Evolutionary conservation across 2,888 invertebrate species (phyloP).

Genomic region (Coelinius sp.): DNA sequence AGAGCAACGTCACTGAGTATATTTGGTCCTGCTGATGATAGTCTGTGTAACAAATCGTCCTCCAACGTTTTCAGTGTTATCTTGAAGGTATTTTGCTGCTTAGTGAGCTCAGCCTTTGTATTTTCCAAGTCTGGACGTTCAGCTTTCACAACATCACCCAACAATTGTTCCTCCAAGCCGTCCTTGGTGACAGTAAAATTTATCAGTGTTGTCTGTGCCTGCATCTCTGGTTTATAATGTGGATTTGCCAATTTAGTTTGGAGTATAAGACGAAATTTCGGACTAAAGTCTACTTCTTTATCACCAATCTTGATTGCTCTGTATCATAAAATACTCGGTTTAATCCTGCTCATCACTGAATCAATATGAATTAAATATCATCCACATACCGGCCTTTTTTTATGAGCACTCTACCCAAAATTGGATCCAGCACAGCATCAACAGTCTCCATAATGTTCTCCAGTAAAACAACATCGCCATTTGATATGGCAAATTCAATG

Average conservation of each 20-base stretch:
- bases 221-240: conserved; percentile 97
- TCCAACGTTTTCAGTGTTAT: conserved; percentile 92
- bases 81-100: conserved; percentile 95
- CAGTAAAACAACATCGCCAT: conserved; percentile 84
- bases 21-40: conserved; percentile 93
- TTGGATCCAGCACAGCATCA: conserved; percentile 91
- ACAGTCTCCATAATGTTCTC: conserved; percentile 92
- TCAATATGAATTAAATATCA: too few species aligned
- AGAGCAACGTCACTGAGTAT: conserved; percentile 91
- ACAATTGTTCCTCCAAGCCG: conserved; percentile 92
- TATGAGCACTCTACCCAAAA: conserved; percentile 89
- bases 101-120: conserved; percentile 86
- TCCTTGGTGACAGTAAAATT: conserved; percentile 96
- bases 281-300: conserved; percentile 91
- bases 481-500: conserved; percentile 82
- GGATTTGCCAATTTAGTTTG: conserved; percentile 97
- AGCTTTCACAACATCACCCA: conserved; percentile 93
- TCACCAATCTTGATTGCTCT: conserved; percentile 88
- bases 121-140: conserved; percentile 93
- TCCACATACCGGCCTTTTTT: conserved; percentile 81
- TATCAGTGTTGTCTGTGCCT: conserved; percentile 94
- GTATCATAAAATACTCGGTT: conserved; percentile 15
- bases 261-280: conserved; percentile 84
- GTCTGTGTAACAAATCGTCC: conserved; percentile 86
- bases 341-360: not conserved